Evolutionary conservation across 1,140 invertebrate species (phyloP).

Genomic region (Subanguina moxae): DNA sequence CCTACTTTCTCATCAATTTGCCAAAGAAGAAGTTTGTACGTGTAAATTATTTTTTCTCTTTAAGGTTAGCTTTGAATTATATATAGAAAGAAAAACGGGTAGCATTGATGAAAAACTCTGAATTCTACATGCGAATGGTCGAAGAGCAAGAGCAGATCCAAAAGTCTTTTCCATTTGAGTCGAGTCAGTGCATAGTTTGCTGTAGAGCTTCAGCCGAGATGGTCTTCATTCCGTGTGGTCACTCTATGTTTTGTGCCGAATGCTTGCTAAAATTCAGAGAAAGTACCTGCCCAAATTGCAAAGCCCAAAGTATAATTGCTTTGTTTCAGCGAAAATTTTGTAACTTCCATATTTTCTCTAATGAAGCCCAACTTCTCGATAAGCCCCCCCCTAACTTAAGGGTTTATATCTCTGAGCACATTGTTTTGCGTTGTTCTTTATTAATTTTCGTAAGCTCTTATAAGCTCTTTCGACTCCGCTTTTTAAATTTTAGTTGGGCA

Average conservation of each 20-base stretch:
- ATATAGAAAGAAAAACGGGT: background rate
- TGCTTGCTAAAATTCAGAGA: background rate
- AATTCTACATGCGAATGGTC: background rate
- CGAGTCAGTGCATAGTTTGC: conserved; percentile 2
- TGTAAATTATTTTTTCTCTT: conserved; percentile 4
- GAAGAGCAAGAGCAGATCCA: background rate
- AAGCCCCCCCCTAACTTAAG: no score
- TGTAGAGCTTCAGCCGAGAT: background rate
- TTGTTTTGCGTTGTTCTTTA: no score
- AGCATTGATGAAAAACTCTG: background rate
- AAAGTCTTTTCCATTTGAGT: background rate
- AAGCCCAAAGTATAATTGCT: background rate
- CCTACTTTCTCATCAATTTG: conserved; percentile 12
- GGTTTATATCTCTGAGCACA: no score
- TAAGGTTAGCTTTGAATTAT: background rate
- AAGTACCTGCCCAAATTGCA: conserved; percentile 3
- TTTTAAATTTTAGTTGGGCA: no score
- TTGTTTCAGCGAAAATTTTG: background rate
- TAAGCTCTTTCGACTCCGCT: no score
- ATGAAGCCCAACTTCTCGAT: no score
- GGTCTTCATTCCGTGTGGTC: conserved; percentile 18
- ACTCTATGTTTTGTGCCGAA: background rate
- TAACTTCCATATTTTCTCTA: no score
- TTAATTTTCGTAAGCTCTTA: no score
- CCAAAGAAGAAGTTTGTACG: conserved; percentile 8